phyloP scores from a whole-genome alignment of 1,140 invertebrate species.

The Apis laboriosa region DNA sequence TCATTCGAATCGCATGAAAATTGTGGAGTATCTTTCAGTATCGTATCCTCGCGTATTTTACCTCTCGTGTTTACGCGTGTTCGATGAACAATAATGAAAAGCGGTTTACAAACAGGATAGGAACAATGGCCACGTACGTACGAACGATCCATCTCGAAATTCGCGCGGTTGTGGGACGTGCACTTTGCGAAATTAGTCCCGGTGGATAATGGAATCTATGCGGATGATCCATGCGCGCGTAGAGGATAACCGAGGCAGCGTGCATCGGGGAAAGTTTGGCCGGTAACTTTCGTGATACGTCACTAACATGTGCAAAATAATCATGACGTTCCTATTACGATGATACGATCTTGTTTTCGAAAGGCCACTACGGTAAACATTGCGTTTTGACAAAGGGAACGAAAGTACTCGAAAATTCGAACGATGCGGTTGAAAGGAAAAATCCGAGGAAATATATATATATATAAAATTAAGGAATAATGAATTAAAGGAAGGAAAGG shows the following conservation, averaged over 20 bases:
- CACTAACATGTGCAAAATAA: neutral
- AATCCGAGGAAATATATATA: no score
- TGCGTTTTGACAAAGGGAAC: neutral
- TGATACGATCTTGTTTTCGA: neutral
- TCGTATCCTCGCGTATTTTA: slow-evolving; percentile 1
- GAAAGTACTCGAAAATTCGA: no score
- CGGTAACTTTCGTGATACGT: neutral
- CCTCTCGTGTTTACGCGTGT: neutral
- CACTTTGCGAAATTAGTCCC: slow-evolving; percentile 1
- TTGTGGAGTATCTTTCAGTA: neutral
- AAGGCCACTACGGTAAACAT: neutral
- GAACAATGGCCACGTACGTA: neutral
- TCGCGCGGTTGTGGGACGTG: no score
- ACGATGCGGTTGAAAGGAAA: no score
- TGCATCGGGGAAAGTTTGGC: neutral
- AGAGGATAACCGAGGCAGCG: no score
- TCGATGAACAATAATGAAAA: slow-evolving; percentile 17
- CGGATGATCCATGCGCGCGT: neutral
- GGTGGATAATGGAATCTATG: neutral
- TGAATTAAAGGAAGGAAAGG: no score
- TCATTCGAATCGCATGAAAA: neutral
- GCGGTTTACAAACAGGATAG: slow-evolving; percentile 11
- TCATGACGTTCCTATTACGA: neutral
- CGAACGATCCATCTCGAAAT: neutral
- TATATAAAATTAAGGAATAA: no score